These are phyloP conservation scores for Borostomias antarcticus DNA, from an alignment of 2,797 vertebrate species.

Conservation along the genomic window DNA sequence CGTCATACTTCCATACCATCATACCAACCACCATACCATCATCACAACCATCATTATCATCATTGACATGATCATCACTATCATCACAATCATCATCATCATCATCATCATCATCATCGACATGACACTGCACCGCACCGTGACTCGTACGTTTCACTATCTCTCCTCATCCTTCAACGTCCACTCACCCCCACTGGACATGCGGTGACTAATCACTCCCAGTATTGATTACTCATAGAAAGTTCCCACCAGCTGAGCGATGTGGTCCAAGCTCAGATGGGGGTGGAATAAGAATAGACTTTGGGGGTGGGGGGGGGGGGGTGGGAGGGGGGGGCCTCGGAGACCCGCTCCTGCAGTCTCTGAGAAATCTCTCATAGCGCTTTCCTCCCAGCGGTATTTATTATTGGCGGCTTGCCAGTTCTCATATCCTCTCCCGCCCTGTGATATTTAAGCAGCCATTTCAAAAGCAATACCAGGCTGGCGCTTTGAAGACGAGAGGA, in stretches of 20 bases:
- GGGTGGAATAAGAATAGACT: neutral
- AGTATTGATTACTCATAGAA: neutral
- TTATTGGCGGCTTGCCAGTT: slow-evolving; percentile 43
- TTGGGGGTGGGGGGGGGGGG: no score
- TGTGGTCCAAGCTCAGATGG: neutral
- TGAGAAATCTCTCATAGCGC: slow-evolving; percentile 30
- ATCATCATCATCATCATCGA: no score
- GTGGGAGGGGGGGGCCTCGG: no score
- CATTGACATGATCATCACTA: no score
- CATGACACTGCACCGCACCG: no score
- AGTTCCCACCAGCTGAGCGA: neutral
- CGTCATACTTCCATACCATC: no score
- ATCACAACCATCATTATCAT: no score
- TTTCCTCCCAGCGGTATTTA: slow-evolving; percentile 35
- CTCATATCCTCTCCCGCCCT: slow-evolving; percentile 50
- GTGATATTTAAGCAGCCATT: slow-evolving; percentile 69
- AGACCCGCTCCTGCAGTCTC: slow-evolving; percentile 10
- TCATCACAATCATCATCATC: no score
- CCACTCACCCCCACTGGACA: no score
- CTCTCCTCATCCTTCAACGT: no score
- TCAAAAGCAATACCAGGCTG: slow-evolving; percentile 43
- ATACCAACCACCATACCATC: no score
- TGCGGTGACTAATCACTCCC: neutral
- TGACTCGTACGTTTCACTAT: no score
- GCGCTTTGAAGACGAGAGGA: slow-evolving; percentile 59